Conservation (phyloP, 1,140 invertebrate genomes). For the Lerema accius region DNA sequence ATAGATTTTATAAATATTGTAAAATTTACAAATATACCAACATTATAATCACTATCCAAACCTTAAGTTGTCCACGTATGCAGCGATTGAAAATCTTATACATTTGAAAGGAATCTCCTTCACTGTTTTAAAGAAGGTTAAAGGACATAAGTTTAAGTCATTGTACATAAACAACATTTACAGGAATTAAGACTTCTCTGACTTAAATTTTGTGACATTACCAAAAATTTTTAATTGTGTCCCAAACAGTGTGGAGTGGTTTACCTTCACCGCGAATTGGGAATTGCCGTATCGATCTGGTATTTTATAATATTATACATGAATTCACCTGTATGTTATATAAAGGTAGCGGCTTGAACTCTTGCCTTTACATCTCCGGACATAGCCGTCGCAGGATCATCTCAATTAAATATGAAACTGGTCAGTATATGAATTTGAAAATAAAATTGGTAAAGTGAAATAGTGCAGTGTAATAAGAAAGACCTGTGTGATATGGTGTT, state of each 20-base stretch:
- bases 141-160: too few species aligned
- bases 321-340: constrained; percentile 40
- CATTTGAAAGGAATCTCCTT: too few species aligned
- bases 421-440: constrained; percentile 44
- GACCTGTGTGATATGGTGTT: constrained; percentile 5
- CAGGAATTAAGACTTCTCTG: too few species aligned
- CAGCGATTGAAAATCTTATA: too few species aligned
- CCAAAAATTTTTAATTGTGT: constrained; percentile 1
- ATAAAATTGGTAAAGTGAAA: constrained; percentile 4
- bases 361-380: constrained; percentile 36
- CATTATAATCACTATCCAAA: too few species aligned
- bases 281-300: constrained; percentile 33
- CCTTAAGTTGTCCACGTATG: too few species aligned
- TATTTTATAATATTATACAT: constrained; percentile 43
- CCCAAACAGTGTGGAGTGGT: constrained; percentile 28
- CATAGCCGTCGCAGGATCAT: constrained; percentile 40
- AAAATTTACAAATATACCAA: too few species aligned
- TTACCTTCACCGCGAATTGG: constrained; percentile 40
- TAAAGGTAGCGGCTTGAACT: constrained; percentile 43
- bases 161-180: background rate
- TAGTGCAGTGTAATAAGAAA: background rate
- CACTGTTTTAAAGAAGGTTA: too few species aligned
- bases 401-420: constrained; percentile 53
- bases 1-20: too few species aligned
- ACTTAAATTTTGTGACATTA: constrained; percentile 6